Percentiles rank a stretch among this genome's conserved stretches.
Conservation (phyloP, 2,113 vertebrate species). For the Larimichthys polyactis region DNA sequence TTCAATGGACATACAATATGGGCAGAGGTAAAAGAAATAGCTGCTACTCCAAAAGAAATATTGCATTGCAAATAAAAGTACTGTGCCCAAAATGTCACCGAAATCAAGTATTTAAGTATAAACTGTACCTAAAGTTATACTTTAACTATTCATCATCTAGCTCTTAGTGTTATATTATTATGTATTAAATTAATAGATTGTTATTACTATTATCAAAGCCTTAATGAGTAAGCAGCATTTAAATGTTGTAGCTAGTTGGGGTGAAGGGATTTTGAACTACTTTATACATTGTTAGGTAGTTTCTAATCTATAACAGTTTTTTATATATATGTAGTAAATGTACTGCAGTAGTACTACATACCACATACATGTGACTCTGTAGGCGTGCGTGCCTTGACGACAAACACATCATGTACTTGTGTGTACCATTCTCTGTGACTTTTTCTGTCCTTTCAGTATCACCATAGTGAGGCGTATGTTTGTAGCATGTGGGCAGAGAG, state of each 20-base stretch:
- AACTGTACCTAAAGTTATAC: too few relatives aligned
- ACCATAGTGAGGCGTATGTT: background rate
- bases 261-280: background rate
- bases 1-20: too few relatives aligned
- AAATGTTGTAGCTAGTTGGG: background rate
- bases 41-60: too few relatives aligned
- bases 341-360: background rate
- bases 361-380: too few relatives aligned
- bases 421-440: slow-evolving; percentile 9
- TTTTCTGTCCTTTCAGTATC: slow-evolving; percentile 39
- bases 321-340: background rate
- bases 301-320: background rate
- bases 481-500: slow-evolving; percentile 22
- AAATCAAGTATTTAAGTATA: too few relatives aligned
- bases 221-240: background rate
- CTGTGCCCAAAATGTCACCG: background rate
- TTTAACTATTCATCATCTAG: too few relatives aligned
- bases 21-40: too few relatives aligned
- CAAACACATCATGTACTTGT: background rate
- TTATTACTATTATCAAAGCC: background rate
- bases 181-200: background rate
- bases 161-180: background rate
- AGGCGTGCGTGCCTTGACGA: background rate
- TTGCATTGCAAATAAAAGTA: background rate
- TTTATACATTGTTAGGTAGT: background rate